Percentiles rank a stretch among this genome's conserved stretches.
These are phyloP conservation scores for Brachionus plicatilis DNA, from an alignment of 1,140 invertebrate genomes.

Conservation along the genomic window DNA sequence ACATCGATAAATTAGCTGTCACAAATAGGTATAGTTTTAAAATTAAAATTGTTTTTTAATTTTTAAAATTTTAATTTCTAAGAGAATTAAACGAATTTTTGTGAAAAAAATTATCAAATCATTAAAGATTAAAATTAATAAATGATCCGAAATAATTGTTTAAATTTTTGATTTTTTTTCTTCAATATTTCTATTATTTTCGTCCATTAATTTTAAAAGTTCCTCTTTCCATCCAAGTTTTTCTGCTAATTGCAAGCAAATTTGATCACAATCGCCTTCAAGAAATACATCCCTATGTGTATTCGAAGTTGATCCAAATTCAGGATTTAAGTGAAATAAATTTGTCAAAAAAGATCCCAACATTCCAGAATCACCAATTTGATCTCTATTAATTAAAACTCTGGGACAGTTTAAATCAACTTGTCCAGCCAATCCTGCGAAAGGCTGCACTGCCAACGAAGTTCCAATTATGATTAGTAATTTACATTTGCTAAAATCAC, in stretches of 20 bases:
- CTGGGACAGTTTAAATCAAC: constrained; percentile 49
- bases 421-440: constrained; percentile 55
- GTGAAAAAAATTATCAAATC: not conserved
- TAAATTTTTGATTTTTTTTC: constrained; percentile 20
- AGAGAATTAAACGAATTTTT: constrained; percentile 12
- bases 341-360: not conserved
- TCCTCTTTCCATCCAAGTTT: constrained; percentile 69
- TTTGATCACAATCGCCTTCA: constrained; percentile 80
- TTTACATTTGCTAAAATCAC: constrained; percentile 53
- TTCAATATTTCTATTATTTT: not conserved
- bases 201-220: not conserved
- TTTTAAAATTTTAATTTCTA: not conserved
- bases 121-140: not conserved
- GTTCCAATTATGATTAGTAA: constrained; percentile 56
- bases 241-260: constrained; percentile 70
- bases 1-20: constrained; percentile 1
- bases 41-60: not conserved
- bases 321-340: constrained; percentile 13
- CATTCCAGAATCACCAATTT: constrained; percentile 46
- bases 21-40: not conserved
- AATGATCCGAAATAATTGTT: not conserved
- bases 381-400: constrained; percentile 52
- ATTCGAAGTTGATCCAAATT: constrained; percentile 8
- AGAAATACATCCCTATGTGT: constrained; percentile 70
- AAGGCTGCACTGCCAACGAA: constrained; percentile 56